phyloP scores from a whole-genome alignment of 2,113 vertebrate genomes.

The Podarcis raffonei region DNA sequence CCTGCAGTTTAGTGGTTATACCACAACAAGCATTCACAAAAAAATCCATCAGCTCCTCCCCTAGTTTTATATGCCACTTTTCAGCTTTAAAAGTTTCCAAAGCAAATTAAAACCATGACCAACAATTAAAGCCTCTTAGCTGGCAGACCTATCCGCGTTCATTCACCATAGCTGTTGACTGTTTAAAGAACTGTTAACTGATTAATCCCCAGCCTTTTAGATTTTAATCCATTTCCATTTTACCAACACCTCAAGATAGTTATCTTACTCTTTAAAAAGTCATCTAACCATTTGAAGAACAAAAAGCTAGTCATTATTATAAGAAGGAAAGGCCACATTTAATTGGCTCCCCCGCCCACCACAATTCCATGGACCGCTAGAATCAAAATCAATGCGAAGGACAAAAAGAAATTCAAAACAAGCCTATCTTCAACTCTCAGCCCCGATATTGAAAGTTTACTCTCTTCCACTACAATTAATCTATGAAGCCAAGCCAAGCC shows the following conservation, averaged over 20 bases:
- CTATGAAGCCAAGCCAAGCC: background rate
- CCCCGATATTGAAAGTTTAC: conserved; percentile 23
- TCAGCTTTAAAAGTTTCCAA: background rate
- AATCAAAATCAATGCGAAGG: background rate
- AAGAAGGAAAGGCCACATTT: background rate
- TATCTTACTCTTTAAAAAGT: background rate
- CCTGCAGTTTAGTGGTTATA: too few relatives aligned
- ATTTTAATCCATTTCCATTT: background rate
- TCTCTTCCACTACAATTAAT: background rate
- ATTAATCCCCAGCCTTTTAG: background rate
- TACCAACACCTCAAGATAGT: background rate
- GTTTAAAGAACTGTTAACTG: background rate
- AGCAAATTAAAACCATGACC: background rate
- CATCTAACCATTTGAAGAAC: background rate
- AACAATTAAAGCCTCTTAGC: background rate
- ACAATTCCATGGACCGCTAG: background rate
- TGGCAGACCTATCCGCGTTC: background rate
- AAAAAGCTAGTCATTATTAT: background rate
- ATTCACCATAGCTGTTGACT: background rate
- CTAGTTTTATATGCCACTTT: background rate
- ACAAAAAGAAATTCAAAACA: background rate
- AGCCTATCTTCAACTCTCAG: background rate
- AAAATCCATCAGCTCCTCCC: too few relatives aligned
- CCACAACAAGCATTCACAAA: too few relatives aligned
- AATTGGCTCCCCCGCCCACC: background rate